Conservation (phyloP, 2,888 invertebrate species). For the Yponomeuta malinellus region DNA sequence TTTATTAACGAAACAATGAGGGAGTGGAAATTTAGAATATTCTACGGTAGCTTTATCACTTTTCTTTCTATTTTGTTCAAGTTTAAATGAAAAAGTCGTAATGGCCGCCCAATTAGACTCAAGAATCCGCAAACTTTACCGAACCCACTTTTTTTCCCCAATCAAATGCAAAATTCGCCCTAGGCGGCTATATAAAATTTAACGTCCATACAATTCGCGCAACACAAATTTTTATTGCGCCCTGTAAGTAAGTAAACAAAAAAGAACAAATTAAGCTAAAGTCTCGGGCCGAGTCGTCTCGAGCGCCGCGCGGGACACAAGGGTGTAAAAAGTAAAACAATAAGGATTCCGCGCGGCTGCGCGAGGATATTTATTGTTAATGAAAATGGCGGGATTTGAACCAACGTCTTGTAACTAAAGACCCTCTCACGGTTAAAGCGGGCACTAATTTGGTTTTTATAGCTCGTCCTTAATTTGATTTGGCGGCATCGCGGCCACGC, state of each 20-base stretch:
- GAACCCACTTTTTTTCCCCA: constrained; percentile 70
- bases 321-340: constrained; percentile 77
- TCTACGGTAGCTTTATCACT: constrained; percentile 2
- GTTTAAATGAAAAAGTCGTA: constrained; percentile 64
- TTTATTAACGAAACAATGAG: neutral
- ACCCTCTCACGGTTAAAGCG: constrained; percentile 75
- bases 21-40: neutral
- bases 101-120: constrained; percentile 69
- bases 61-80: constrained; percentile 29
- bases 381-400: constrained; percentile 76
- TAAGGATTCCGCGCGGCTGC: constrained; percentile 72
- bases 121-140: constrained; percentile 69
- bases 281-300: constrained; percentile 58
- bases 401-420: constrained; percentile 77
- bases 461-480: constrained; percentile 76
- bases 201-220: constrained; percentile 74
- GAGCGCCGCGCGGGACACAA: constrained; percentile 65
- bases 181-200: constrained; percentile 71
- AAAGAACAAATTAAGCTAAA: constrained; percentile 66
- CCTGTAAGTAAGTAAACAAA: constrained; percentile 70
- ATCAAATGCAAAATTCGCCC: constrained; percentile 72
- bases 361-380: constrained; percentile 76
- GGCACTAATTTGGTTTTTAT: constrained; percentile 77
- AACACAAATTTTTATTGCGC: constrained; percentile 74
- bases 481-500: constrained; percentile 72